Evolutionary conservation across 2,797 vertebrate species (phyloP).

Genomic region (Acanthopagrus latus): DNA sequence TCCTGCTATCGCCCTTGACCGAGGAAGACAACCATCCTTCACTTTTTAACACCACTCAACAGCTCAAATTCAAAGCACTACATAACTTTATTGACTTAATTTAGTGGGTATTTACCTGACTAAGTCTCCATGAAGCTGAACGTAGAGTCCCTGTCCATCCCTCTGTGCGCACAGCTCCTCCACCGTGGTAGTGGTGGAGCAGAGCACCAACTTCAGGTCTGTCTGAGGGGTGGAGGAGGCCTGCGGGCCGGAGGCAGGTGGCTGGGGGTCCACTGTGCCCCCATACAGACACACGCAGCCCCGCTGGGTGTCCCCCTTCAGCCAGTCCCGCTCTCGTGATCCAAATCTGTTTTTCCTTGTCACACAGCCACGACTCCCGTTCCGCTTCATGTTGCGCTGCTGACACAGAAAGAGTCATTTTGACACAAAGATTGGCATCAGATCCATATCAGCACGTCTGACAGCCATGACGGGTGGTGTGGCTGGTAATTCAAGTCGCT

Average conservation of each 20-base stretch:
- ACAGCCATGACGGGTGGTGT: background rate
- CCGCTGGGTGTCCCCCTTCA: conserved; percentile 90
- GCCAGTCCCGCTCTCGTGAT: conserved; percentile 95
- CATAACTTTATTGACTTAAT: conserved; percentile 1
- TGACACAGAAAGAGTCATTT: conserved; percentile 53
- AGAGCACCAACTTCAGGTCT: conserved; percentile 92
- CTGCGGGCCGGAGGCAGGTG: conserved; percentile 78
- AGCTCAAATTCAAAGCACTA: background rate
- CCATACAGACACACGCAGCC: conserved; percentile 93
- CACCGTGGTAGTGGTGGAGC: conserved; percentile 91
- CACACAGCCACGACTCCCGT: conserved; percentile 90
- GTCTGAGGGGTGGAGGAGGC: conserved; percentile 82
- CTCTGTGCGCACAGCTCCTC: conserved; percentile 92
- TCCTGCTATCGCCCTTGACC: background rate
- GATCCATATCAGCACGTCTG: conserved; percentile 22
- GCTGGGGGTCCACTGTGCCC: conserved; percentile 80
- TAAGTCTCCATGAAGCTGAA: conserved; percentile 95
- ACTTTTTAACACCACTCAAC: background rate
- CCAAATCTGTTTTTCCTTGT: conserved; percentile 91
- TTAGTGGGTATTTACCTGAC: conserved; percentile 86
- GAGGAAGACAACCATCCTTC: background rate
- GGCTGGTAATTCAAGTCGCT: no score
- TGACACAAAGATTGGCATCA: conserved; percentile 24
- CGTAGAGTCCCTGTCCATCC: conserved; percentile 87
- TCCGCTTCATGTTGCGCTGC: conserved; percentile 94